phyloP scores from a whole-genome alignment of 2,888 invertebrate genomes.

The Diaprepes abbreviatus region DNA sequence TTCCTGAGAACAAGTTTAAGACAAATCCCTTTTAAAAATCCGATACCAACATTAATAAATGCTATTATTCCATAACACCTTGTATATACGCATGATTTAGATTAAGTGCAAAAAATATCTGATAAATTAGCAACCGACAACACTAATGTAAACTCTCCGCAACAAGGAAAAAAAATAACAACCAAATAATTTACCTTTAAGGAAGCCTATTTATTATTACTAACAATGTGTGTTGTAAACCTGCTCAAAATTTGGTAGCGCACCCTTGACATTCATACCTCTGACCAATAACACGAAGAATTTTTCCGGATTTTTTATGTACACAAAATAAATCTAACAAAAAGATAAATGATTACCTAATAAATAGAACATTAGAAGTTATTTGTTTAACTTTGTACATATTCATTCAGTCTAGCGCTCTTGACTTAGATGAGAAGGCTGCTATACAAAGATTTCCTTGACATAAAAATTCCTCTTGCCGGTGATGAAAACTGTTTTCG shows the following conservation, averaged over 20 bases:
- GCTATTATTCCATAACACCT: too few relatives aligned
- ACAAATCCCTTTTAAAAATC: too few relatives aligned
- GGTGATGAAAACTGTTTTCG: not conserved
- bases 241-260: not conserved
- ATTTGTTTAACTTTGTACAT: not conserved
- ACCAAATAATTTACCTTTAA: too few relatives aligned
- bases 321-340: not conserved
- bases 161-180: too few relatives aligned
- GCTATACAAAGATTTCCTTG: not conserved
- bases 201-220: too few relatives aligned
- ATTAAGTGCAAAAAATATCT: too few relatives aligned
- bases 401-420: not conserved
- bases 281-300: not conserved
- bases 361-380: not conserved
- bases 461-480: not conserved
- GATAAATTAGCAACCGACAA: too few relatives aligned
- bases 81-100: too few relatives aligned
- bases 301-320: not conserved
- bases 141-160: too few relatives aligned
- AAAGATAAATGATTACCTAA: not conserved
- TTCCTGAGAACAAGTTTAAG: too few relatives aligned
- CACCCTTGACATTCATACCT: not conserved
- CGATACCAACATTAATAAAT: too few relatives aligned
- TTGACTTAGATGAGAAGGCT: not conserved
- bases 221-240: not conserved